Evolutionary conservation across 2,888 invertebrate genomes (phyloP).

Genomic region (Pammene fasciana): DNA sequence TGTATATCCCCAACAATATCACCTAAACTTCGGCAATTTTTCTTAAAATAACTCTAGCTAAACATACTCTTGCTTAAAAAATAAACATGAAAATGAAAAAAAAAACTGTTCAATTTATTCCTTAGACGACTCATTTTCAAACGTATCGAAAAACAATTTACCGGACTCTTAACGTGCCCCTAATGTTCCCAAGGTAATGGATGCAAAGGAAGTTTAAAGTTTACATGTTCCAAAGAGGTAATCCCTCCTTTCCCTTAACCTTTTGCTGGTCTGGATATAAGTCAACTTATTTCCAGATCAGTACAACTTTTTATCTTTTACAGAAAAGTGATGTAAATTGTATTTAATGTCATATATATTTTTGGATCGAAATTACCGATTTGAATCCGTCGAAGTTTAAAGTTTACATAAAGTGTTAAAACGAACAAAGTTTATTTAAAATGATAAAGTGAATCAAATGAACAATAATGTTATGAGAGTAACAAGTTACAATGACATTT

Average conservation of each 20-base stretch:
- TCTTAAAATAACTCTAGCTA: too few species aligned
- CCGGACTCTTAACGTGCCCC: conserved; percentile 16
- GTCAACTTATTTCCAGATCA: conserved; percentile 69
- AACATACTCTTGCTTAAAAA: too few species aligned
- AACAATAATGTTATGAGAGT: conserved; percentile 66
- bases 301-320: conserved; percentile 57
- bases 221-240: conserved; percentile 69
- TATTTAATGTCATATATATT: conserved; percentile 71
- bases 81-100: too few species aligned
- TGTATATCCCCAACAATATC: too few species aligned
- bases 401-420: conserved; percentile 69
- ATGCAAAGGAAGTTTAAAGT: conserved; percentile 46
- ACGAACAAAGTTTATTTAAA: conserved; percentile 51
- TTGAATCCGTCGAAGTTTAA: conserved; percentile 78
- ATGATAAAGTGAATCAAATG: conserved; percentile 56
- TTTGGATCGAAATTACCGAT: conserved; percentile 71
- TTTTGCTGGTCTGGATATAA: conserved; percentile 73
- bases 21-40: too few species aligned
- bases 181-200: conserved; percentile 27
- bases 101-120: too few species aligned
- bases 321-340: conserved; percentile 70
- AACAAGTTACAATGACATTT: conserved; percentile 68
- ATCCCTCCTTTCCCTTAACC: conserved; percentile 49
- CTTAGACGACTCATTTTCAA: too few species aligned
- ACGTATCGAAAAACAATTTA: too few species aligned